A percentile compares a stretch with the other conserved stretches of the same genome.
These are phyloP conservation scores for Limenitis camilla DNA, from an alignment of 2,888 invertebrate genomes.

Conservation along the genomic window DNA sequence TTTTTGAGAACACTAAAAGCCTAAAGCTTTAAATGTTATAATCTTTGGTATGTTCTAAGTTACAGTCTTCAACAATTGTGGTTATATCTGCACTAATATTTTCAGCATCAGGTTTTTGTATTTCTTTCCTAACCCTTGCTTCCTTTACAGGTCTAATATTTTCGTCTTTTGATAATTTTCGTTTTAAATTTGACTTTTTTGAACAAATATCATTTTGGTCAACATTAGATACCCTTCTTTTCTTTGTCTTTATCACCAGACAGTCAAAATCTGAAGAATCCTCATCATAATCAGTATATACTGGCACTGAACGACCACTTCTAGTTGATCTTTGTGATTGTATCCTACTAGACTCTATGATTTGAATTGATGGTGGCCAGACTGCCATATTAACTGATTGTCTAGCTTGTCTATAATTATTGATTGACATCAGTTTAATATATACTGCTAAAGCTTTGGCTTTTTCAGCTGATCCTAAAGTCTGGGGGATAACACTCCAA, in stretches of 20 bases:
- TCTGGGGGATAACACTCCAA: slow-evolving; percentile 58
- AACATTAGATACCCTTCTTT: slow-evolving; percentile 51
- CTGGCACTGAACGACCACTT: slow-evolving; percentile 59
- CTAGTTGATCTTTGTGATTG: slow-evolving; percentile 58
- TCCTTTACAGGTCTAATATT: slow-evolving; percentile 27
- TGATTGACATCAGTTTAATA: slow-evolving; percentile 62
- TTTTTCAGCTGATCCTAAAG: slow-evolving; percentile 54
- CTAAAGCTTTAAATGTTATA: too few species aligned
- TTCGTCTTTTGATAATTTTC: slow-evolving; percentile 58
- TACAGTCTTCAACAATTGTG: slow-evolving; percentile 13
- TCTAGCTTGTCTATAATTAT: slow-evolving; percentile 57
- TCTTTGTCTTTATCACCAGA: slow-evolving; percentile 54
- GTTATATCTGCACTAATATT: slow-evolving; percentile 7
- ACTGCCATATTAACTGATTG: slow-evolving; percentile 49
- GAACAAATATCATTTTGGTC: slow-evolving; percentile 48
- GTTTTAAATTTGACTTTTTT: slow-evolving; percentile 57
- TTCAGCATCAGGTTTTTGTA: slow-evolving; percentile 14
- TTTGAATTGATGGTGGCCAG: slow-evolving; percentile 64
- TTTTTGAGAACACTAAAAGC: too few species aligned
- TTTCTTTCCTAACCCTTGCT: slow-evolving; percentile 19
- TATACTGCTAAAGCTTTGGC: slow-evolving; percentile 60
- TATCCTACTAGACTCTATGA: slow-evolving; percentile 52
- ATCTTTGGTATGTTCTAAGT: too few species aligned
- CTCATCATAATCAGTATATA: slow-evolving; percentile 63
- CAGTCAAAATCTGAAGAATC: slow-evolving; percentile 63